Conservation (phyloP, 2,113 vertebrate species). For the Phoenicopterus ruber region DNA sequence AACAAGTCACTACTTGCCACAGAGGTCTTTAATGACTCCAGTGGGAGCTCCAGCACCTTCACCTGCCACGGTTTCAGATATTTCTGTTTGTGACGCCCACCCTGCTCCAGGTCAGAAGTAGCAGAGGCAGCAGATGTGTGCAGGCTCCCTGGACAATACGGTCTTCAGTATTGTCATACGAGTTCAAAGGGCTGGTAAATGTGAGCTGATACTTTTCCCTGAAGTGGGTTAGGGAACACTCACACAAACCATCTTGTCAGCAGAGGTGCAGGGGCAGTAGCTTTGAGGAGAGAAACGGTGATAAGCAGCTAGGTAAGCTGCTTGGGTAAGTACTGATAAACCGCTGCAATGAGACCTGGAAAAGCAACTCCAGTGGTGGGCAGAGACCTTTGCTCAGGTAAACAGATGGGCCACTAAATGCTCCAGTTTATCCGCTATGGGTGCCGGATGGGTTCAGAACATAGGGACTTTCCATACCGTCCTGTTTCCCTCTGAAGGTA, state of each 20-base stretch:
- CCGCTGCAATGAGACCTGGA: neutral
- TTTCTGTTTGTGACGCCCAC: neutral
- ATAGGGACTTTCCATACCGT: neutral
- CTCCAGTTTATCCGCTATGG: neutral
- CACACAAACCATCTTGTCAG: neutral
- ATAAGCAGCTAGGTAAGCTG: neutral
- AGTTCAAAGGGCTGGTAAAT: neutral
- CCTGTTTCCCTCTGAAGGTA: neutral
- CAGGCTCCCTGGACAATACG: neutral
- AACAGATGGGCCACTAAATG: neutral
- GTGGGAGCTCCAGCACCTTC: neutral
- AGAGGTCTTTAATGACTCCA: neutral
- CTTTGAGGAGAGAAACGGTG: neutral
- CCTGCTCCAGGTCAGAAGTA: neutral
- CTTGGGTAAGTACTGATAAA: neutral
- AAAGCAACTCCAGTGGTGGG: neutral
- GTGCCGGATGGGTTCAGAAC: neutral
- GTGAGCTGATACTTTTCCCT: neutral
- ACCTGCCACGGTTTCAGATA: neutral
- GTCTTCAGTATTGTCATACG: neutral
- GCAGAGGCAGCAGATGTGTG: neutral
- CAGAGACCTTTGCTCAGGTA: neutral
- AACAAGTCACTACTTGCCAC: neutral
- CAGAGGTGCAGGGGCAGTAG: neutral
- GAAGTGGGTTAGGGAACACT: neutral